A percentile compares a stretch with the other conserved stretches of the same genome.
These are phyloP conservation scores for Potamilus streckersoni DNA, from an alignment of 1,140 invertebrate species.

Conservation along the genomic window DNA sequence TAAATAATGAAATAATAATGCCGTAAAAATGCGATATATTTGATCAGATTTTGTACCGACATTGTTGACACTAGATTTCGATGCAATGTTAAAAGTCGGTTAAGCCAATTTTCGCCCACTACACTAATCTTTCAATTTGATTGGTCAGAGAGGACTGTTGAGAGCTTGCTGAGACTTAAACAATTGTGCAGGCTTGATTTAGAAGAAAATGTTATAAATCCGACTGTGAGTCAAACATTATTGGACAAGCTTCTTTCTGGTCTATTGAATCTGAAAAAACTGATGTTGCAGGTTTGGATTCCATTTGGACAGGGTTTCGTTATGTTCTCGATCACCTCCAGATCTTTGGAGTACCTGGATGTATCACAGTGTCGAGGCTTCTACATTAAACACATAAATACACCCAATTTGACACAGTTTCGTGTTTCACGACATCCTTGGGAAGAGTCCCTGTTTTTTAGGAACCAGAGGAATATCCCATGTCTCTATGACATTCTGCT, in stretches of 20 bases:
- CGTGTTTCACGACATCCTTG: constrained; percentile 55
- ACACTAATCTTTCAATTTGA: constrained; percentile 64
- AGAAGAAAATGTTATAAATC: constrained; percentile 63
- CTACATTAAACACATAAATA: constrained; percentile 48
- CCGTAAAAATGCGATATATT: too few species aligned
- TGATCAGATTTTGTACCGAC: too few species aligned
- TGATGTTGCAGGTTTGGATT: constrained; percentile 63
- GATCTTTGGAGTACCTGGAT: constrained; percentile 56
- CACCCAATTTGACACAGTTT: constrained; percentile 53
- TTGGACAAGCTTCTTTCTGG: constrained; percentile 47
- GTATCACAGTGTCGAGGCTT: constrained; percentile 61
- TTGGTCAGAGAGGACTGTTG: constrained; percentile 57
- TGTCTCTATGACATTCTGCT: constrained; percentile 56
- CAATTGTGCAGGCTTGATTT: constrained; percentile 55
- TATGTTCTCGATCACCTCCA: constrained; percentile 44
- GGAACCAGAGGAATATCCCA: constrained; percentile 45
- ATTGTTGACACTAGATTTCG: too few species aligned
- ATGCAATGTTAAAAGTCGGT: too few species aligned
- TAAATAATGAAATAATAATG: too few species aligned
- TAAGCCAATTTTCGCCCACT: too few species aligned
- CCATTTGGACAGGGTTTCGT: constrained; percentile 51
- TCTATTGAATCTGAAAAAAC: constrained; percentile 39
- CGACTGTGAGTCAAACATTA: constrained; percentile 45
- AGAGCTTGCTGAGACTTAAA: constrained; percentile 50
- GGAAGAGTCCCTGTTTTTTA: constrained; percentile 53